Evolutionary conservation across 2,888 invertebrate species (phyloP).

Genomic region (Lasius platythorax): DNA sequence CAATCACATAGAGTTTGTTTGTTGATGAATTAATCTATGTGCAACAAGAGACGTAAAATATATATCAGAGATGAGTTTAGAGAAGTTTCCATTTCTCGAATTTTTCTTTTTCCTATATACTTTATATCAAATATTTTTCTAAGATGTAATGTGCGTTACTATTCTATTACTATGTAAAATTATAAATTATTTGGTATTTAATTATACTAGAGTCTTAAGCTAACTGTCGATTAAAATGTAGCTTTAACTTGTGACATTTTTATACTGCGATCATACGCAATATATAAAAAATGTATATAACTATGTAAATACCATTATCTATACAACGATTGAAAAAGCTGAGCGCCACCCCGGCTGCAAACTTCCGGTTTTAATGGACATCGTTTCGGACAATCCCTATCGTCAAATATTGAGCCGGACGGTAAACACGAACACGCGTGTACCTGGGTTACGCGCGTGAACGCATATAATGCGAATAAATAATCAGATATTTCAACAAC

Average conservation of each 20-base stretch:
- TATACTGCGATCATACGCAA: background rate
- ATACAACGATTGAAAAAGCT: slow-evolving; percentile 19
- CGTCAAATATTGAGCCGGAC: slow-evolving; percentile 52
- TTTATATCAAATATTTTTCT: background rate
- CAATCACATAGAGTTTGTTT: background rate
- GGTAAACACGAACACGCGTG: slow-evolving; percentile 43
- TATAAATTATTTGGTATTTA: background rate
- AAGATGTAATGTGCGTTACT: background rate
- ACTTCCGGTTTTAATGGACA: slow-evolving; percentile 41
- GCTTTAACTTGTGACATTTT: background rate
- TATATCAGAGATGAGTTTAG: background rate
- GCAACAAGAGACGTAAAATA: slow-evolving; percentile 1
- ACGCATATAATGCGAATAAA: slow-evolving; percentile 56
- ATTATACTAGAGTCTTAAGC: background rate
- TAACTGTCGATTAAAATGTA: background rate
- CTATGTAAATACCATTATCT: background rate
- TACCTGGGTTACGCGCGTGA: slow-evolving; percentile 27
- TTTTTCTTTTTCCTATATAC: background rate
- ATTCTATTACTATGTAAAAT: background rate
- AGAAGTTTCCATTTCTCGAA: background rate
- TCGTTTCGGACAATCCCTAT: slow-evolving; percentile 35
- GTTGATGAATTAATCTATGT: background rate
- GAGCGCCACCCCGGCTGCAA: background rate
- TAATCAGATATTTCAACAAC: slow-evolving; percentile 60
- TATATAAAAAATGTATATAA: background rate